Evolutionary conservation across 2,888 invertebrate genomes (phyloP), one percentile per base, ranked within the genome.

Genomic region (Drosophila hamatofila): DNA sequence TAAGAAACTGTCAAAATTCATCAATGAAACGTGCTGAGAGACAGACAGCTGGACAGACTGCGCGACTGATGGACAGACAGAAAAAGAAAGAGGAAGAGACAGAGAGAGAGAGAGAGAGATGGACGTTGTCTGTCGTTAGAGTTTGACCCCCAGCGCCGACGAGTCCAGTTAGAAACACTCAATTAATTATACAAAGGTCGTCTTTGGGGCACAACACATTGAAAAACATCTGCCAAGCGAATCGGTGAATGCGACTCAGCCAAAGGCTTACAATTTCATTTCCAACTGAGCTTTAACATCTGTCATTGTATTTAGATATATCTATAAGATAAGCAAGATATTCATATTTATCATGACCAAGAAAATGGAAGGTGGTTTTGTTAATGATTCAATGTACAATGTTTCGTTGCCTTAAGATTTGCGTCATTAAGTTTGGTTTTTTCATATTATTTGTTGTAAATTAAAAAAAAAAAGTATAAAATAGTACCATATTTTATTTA

Each of bases 1-100:
- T 54, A 9, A 70, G 52, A 68, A 81, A 70, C 76, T 77, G 83
- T 80, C 80, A 72, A 72, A 79, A 76, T 82, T 81, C 83, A 83
- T 81, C 81, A 81, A 81, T 81, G 81, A 81, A 81, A 58, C 52
- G 57, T 68, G 54, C 33, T 62, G 61, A 60, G 48, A 71, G 48
- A 63, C 46, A 11, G 27, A 44, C n/a, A 12, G 61, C 16, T n/a
- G 21, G 27, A 25, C 25, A 27, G 55, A 37, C 39, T 7, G 18
- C 27, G 1, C 18, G 27, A 18, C 51, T 4, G 52, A 11, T 35
- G 25, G 21, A 21, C 30, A 42, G 56, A 42, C 9, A 39, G 18
- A 14, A 25, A 25, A 12, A 39, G 18, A 14, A 25, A 25, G n/a
- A 9, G 35, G 21, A 33, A 46, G 44, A 35, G 21, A 21, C 9